phyloP scores from a whole-genome alignment of 2,113 vertebrate species.

The Atlantisia rogersi region DNA sequence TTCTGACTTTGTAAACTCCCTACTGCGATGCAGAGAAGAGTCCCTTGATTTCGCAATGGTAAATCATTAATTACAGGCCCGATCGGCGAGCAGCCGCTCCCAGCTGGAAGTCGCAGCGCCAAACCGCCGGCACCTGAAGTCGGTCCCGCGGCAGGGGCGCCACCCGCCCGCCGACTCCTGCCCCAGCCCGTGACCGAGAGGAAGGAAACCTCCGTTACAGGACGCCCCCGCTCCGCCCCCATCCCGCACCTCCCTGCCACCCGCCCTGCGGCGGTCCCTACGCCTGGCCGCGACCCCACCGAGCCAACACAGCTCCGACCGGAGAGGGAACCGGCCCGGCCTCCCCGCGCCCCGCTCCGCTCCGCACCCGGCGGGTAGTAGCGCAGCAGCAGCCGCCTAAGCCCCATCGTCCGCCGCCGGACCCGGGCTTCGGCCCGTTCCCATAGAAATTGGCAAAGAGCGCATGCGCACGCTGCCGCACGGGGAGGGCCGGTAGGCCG shows the following conservation, averaged over 20 bases:
- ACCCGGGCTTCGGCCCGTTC: slow-evolving; percentile 50
- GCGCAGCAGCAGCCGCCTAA: slow-evolving; percentile 86
- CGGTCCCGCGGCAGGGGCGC: not conserved
- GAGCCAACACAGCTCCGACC: not conserved
- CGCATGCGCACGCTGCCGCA: not conserved
- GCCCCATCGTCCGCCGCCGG: slow-evolving; percentile 73
- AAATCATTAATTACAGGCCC: not conserved
- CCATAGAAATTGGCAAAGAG: slow-evolving; percentile 68
- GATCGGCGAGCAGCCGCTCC: rapidly evolving
- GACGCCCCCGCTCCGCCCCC: no score
- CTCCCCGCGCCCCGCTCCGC: not conserved
- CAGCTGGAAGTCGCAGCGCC: not conserved
- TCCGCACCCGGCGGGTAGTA: slow-evolving; percentile 93
- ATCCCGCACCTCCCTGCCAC: not conserved
- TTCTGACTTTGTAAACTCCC: not conserved
- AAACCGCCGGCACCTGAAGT: rapidly evolving
- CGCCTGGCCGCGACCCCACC: no score
- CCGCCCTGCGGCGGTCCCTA: not conserved
- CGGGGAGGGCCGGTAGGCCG: not conserved
- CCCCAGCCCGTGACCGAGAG: rapidly evolving
- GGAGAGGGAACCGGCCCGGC: not conserved
- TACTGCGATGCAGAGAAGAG: rapidly evolving
- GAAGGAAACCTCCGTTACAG: no score
- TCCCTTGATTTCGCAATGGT: rapidly evolving
- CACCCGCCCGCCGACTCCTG: not conserved